phyloP scores from a whole-genome alignment of 2,888 invertebrate species.

The Ormia ochracea region DNA sequence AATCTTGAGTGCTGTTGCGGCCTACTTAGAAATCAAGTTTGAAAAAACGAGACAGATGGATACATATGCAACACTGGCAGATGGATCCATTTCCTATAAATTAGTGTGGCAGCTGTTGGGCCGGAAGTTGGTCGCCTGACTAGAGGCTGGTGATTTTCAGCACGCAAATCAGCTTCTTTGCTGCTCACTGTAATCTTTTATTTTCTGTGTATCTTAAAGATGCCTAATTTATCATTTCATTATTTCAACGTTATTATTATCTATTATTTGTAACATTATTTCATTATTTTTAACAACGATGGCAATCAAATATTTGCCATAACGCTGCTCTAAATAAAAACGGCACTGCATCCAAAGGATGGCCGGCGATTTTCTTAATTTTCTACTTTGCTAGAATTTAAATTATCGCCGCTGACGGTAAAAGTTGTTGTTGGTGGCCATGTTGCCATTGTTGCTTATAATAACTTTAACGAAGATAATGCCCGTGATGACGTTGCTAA shows the following conservation, averaged over 20 bases:
- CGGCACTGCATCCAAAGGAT: conserved; percentile 34
- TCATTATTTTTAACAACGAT: neutral
- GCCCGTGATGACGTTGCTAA: neutral
- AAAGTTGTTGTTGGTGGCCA: conserved; percentile 39
- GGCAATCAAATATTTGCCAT: neutral
- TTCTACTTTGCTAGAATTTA: conserved; percentile 31
- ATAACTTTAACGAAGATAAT: neutral
- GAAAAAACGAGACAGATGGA: no score
- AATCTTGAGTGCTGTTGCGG: no score
- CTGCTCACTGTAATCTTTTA: no score
- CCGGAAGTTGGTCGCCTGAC: no score
- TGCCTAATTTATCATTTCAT: neutral
- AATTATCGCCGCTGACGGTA: conserved; percentile 12
- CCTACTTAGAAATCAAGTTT: no score
- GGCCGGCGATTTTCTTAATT: conserved; percentile 55
- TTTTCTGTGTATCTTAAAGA: no score
- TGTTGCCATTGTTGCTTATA: neutral
- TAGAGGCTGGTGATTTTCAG: no score
- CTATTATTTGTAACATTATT: neutral
- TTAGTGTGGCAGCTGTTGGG: no score
- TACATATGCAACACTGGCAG: no score
- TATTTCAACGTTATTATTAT: neutral
- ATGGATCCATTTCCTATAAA: no score
- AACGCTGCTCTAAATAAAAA: conserved; percentile 11
- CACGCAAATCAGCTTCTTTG: no score